Percentiles rank a stretch among this genome's conserved stretches.
Evolutionary conservation across 2,888 invertebrate genomes (phyloP).

Genomic region (Morpho helenor): DNA sequence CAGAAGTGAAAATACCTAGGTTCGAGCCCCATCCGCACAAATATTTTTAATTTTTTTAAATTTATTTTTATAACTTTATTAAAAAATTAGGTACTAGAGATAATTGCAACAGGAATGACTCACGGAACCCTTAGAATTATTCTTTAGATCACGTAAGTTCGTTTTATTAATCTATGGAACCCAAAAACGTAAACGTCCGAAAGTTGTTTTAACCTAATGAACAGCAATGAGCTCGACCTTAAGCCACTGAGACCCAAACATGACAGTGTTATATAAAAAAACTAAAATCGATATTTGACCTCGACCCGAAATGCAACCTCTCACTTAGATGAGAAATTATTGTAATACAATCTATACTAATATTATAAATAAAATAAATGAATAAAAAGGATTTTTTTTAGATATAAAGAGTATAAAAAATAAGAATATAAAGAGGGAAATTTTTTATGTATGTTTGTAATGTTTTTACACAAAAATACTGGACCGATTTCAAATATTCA

Average conservation of each 20-base stretch:
- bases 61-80: background rate
- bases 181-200: constrained; percentile 4
- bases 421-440: too few relatives aligned
- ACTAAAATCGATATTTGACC: background rate
- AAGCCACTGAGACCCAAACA: constrained; percentile 9
- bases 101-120: background rate
- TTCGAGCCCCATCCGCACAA: background rate
- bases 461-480: too few relatives aligned
- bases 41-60: background rate
- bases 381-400: too few relatives aligned
- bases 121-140: background rate
- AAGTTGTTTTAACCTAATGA: constrained; percentile 17
- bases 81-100: background rate
- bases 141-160: background rate
- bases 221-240: constrained; percentile 13
- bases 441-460: too few relatives aligned
- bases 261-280: constrained; percentile 14
- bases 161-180: background rate
- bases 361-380: too few relatives aligned
- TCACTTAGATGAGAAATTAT: constrained; percentile 1
- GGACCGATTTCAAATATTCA: too few relatives aligned
- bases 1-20: too few relatives aligned
- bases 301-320: background rate
- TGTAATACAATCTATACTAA: too few relatives aligned
- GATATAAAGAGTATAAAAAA: too few relatives aligned